Evolutionary conservation across 2,113 vertebrate species (phyloP).

Genomic region (Mormyrus lacerda): DNA sequence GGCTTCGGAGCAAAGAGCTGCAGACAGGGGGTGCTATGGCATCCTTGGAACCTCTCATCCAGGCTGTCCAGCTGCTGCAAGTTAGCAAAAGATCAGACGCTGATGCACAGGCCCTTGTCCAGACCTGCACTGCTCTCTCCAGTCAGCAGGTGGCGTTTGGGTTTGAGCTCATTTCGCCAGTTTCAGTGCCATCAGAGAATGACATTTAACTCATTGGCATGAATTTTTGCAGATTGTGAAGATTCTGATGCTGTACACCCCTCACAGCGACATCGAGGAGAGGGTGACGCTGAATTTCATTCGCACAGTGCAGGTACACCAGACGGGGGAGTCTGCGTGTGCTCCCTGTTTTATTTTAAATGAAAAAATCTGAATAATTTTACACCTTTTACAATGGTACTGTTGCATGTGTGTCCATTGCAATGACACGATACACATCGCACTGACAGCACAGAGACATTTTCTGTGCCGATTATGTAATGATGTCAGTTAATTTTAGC

Average conservation of each 20-base stretch:
- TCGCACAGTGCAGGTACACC: slow-evolving; percentile 57
- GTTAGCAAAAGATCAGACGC: slow-evolving; percentile 60
- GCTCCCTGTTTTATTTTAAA: too few relatives aligned
- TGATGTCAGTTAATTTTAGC: not conserved
- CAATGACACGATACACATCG: not conserved
- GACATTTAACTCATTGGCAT: not conserved
- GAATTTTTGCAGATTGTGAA: slow-evolving; percentile 57
- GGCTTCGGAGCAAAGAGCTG: slow-evolving; percentile 59
- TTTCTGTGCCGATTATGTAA: not conserved
- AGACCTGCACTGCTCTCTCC: slow-evolving; percentile 63
- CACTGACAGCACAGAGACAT: not conserved
- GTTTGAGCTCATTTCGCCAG: not conserved
- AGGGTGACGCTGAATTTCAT: slow-evolving; percentile 59
- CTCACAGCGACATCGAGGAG: slow-evolving; percentile 56
- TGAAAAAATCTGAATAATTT: not conserved
- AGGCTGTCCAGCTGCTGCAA: slow-evolving; percentile 69
- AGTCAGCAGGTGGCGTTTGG: slow-evolving; percentile 56
- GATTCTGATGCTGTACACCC: slow-evolving; percentile 59
- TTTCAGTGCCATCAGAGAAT: not conserved
- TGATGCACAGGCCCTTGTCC: slow-evolving; percentile 56
- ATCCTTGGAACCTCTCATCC: slow-evolving; percentile 65
- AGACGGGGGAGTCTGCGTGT: too few relatives aligned
- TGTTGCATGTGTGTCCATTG: not conserved
- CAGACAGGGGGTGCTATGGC: slow-evolving; percentile 53
- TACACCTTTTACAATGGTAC: not conserved